Evolutionary conservation across 2,888 invertebrate genomes (phyloP).

Genomic region (Dolichopus griseipennis): DNA sequence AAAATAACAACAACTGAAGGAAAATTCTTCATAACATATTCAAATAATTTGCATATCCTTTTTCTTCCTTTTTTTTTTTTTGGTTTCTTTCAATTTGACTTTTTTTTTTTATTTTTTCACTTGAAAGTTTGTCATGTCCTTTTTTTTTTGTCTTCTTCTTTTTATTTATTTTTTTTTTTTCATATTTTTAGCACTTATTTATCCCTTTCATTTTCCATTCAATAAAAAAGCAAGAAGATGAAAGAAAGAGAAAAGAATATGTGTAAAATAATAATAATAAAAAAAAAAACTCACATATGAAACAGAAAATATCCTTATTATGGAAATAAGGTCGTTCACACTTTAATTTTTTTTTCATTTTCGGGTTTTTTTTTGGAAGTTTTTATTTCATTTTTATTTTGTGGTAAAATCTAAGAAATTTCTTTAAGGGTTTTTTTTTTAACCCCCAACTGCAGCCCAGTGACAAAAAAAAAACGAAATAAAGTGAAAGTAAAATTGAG

Average conservation of each 20-base stretch:
- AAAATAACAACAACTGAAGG: too few species aligned
- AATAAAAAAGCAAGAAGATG: not conserved
- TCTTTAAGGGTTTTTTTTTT: not conserved
- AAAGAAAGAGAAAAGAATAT: not conserved
- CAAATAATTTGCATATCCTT: constrained; percentile 1
- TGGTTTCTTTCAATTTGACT: too few species aligned
- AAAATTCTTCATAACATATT: not conserved
- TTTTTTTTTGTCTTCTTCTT: not conserved
- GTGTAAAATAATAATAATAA: not conserved
- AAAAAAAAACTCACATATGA: not conserved
- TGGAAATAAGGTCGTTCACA: constrained; percentile 2
- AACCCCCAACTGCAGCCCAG: too few species aligned
- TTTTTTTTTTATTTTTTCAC: too few species aligned
- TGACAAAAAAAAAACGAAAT: too few species aligned
- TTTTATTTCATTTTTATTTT: not conserved
- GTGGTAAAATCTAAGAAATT: not conserved
- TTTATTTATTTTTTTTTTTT: too few species aligned
- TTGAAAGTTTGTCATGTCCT: not conserved
- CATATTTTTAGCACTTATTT: not conserved
- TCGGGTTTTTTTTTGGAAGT: too few species aligned
- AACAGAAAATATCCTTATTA: not conserved
- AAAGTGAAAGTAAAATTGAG: too few species aligned
- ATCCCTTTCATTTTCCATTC: not conserved
- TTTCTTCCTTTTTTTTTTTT: not conserved
- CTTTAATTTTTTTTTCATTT: not conserved